Conservation (phyloP, 2,113 vertebrate genomes). For the Pithys albifrons region DNA sequence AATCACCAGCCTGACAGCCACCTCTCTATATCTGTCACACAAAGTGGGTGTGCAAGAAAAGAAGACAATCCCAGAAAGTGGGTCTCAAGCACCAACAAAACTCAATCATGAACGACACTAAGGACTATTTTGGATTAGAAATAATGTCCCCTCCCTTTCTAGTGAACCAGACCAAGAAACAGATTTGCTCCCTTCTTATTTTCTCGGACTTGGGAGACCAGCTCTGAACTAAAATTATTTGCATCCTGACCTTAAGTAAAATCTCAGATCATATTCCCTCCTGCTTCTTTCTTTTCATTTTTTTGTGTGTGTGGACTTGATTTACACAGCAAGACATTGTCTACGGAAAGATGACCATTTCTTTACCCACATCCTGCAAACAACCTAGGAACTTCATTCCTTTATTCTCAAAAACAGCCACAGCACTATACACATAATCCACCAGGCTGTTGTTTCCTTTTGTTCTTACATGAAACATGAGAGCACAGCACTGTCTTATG, state of each 20-base stretch:
- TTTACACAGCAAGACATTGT: background rate
- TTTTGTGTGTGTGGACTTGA: too few relatives aligned
- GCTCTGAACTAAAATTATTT: background rate
- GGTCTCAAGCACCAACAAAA: background rate
- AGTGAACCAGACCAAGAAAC: background rate
- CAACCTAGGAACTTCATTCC: background rate
- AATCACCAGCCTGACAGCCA: background rate
- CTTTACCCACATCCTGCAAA: background rate
- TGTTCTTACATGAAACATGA: background rate
- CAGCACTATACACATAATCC: background rate
- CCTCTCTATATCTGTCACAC: background rate
- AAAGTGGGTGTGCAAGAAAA: background rate
- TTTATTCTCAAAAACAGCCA: background rate
- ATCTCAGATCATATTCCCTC: background rate
- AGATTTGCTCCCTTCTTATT: background rate
- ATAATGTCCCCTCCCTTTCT: background rate
- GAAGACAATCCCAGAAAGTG: background rate
- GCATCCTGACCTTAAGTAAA: background rate
- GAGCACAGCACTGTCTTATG: background rate
- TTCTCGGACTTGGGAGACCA: background rate
- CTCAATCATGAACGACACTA: background rate
- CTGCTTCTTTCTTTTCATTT: background rate
- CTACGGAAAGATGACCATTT: background rate
- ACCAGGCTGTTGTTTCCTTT: background rate
- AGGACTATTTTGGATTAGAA: background rate